Base-by-base conservation (phyloP, 92 coral and sea anemone genomes). In the Porites rus region DNA sequence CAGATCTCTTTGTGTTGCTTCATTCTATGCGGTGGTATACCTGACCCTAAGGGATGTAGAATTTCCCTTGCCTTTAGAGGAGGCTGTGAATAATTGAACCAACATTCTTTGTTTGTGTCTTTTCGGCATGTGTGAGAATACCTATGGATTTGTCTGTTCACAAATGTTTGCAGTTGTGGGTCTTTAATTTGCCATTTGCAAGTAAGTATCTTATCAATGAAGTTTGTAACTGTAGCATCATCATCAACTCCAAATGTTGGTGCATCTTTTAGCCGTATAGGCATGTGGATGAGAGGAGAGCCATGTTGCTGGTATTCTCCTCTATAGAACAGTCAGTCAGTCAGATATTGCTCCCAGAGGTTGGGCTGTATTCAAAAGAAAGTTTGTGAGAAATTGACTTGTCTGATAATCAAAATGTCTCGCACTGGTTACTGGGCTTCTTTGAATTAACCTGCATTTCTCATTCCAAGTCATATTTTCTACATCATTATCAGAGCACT, bases 21-120 rank as follows among this genome's bases (percentile, higher is more conserved):
- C 10, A 62, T 78, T 83, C 82, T 43, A 64, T 79, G 28, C n/a
- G 75, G 53, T 7, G 80, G 53, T 25, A 62, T 72, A 21, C 22
- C 72, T 31, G 71, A 50, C 8, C 65, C 87, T 66, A 88, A 65
- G 21, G 90, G 93, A 85, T 86, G 86, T 25, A 90, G 86, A 61
- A 90, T 78, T 70, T 50, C 64, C 17, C 90, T 70, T 65, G 63
- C 22, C 52, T 28, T 77, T 85, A 85, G 77, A 54, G 90, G 89
- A 8, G 85, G 85, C 86, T 76, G 84, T 53, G 76, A 66, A 25
- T 74, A 88, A 66, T 88, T 83, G 43, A 90, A 90, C 67, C 90
- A 60, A 43, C 93, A 90, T 72, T 78, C 25, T 20, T 0, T 65
- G 16, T 73, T 87, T 2, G 86, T 77, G 51, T 72, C 51, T 51